A percentile compares a stretch with the other conserved stretches of the same genome.
These are phyloP conservation scores for Tetramorium alpestre DNA, from an alignment of 1,140 invertebrate species.

Conservation along the genomic window DNA sequence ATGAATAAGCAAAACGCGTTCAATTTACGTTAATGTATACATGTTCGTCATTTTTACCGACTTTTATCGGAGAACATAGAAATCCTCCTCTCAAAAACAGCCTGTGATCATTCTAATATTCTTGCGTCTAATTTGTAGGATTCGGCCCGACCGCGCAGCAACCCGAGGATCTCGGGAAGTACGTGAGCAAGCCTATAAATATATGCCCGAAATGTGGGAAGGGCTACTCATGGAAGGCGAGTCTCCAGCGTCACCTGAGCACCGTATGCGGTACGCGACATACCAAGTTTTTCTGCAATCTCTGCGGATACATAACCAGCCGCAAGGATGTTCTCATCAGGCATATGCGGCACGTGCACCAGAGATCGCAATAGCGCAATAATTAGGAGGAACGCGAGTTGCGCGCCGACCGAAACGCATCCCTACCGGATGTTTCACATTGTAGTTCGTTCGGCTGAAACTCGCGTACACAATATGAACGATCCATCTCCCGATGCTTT, in stretches of 20 bases:
- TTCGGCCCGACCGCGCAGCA: not conserved
- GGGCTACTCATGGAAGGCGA: conserved; percentile 80
- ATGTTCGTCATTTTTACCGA: not conserved
- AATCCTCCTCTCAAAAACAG: not conserved
- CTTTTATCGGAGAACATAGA: not conserved
- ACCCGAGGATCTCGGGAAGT: conserved; percentile 38
- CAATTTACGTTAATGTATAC: not conserved
- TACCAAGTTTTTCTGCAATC: conserved; percentile 84
- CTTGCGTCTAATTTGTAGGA: conserved; percentile 66
- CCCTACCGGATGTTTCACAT: not conserved
- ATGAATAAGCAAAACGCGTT: not conserved
- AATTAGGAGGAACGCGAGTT: not conserved
- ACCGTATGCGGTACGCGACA: conserved; percentile 85
- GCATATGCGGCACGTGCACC: conserved; percentile 80
- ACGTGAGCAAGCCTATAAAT: conserved; percentile 16
- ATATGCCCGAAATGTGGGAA: conserved; percentile 83
- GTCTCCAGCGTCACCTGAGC: conserved; percentile 83
- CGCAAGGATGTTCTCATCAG: conserved; percentile 85
- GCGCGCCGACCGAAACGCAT: not conserved
- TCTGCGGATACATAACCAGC: conserved; percentile 85
- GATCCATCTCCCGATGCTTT: not conserved
- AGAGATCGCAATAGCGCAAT: not conserved
- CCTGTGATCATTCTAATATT: conserved; percentile 38
- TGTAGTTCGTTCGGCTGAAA: not conserved
- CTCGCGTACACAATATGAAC: not conserved